Evolutionary conservation across 2,888 invertebrate species (phyloP).

Genomic region (Andricus curvator): DNA sequence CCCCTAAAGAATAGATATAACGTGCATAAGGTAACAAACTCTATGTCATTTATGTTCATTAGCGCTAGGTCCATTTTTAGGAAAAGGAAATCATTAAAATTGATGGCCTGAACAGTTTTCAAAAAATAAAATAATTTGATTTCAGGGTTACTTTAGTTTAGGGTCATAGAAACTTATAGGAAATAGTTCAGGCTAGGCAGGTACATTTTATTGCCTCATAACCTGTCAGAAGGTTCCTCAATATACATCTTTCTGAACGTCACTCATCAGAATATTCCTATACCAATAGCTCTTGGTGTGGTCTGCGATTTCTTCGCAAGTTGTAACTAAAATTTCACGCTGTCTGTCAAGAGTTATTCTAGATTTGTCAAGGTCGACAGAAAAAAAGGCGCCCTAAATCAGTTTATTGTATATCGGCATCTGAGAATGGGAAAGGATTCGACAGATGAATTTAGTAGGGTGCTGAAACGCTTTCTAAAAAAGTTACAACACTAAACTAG

Average conservation of each 20-base stretch:
- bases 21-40: no score
- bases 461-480: conserved; percentile 31
- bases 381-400: conserved; percentile 25
- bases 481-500: conserved; percentile 3
- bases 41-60: no score
- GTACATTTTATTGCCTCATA: conserved; percentile 67
- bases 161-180: background rate
- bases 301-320: conserved; percentile 8
- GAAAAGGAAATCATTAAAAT: background rate
- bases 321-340: conserved; percentile 27
- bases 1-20: no score
- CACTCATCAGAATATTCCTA: background rate
- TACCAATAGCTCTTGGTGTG: background rate
- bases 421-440: background rate
- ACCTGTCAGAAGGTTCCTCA: conserved; percentile 56
- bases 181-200: conserved; percentile 39
- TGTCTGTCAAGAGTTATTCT: conserved; percentile 7
- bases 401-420: conserved; percentile 13
- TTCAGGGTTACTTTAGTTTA: conserved; percentile 19
- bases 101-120: background rate
- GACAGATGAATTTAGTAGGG: conserved; percentile 24
- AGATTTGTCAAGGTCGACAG: conserved; percentile 15
- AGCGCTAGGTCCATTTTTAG: background rate
- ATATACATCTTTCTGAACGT: background rate
- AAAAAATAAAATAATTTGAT: conserved; percentile 1